phyloP scores from a whole-genome alignment of 2,888 invertebrate genomes.

The Leptarthrus brevirostris region DNA sequence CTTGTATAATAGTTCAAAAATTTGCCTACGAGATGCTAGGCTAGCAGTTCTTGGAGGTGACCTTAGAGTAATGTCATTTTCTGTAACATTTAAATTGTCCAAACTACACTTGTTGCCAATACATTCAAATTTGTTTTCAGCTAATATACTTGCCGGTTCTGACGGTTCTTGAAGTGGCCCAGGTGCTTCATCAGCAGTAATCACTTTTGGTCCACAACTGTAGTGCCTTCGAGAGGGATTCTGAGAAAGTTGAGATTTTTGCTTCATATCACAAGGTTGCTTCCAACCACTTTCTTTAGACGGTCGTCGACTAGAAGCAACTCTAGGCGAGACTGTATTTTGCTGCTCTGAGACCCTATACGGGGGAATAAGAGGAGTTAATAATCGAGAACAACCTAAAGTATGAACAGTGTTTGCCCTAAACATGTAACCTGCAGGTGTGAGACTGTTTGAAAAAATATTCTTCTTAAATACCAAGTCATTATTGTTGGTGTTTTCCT shows the following conservation, averaged over 20 bases:
- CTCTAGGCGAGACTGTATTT: background rate
- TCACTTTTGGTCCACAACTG: conserved; percentile 62
- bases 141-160: background rate
- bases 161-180: background rate
- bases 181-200: background rate
- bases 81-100: conserved; percentile 33
- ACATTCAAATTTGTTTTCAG: conserved; percentile 50
- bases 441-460: conserved; percentile 7
- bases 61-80: background rate
- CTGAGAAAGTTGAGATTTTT: conserved; percentile 4
- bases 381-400: background rate
- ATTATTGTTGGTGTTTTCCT: background rate
- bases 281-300: conserved; percentile 7
- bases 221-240: conserved; percentile 58
- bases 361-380: conserved; percentile 28
- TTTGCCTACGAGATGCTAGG: conserved; percentile 10
- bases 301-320: conserved; percentile 2
- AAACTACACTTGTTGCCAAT: conserved; percentile 52
- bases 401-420: background rate
- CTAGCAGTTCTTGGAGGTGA: conserved; percentile 22
- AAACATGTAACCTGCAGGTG: background rate
- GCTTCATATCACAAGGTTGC: background rate
- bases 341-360: conserved; percentile 7
- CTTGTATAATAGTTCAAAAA: conserved; percentile 49
- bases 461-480: conserved; percentile 38